These are phyloP conservation scores for Morpho achilles DNA, from an alignment of 2,888 invertebrate species.

Conservation along the genomic window DNA sequence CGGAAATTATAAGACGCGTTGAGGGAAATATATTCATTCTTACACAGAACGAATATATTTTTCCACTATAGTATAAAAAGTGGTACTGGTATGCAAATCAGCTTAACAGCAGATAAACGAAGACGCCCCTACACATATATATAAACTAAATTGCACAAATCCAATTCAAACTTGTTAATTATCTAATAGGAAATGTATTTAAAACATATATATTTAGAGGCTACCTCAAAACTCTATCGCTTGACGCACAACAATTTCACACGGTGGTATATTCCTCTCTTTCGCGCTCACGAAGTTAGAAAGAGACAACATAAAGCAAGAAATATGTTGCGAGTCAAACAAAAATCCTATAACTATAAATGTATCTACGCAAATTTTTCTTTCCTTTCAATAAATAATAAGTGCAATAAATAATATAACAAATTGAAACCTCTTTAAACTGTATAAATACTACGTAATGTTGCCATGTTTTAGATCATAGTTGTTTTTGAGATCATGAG, in stretches of 20 bases:
- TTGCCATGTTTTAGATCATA: constrained; percentile 26
- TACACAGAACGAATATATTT: no score
- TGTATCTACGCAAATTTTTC: constrained; percentile 9
- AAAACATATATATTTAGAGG: constrained; percentile 25
- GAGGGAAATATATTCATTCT: no score
- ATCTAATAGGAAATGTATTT: constrained; percentile 33
- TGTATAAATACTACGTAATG: constrained; percentile 23
- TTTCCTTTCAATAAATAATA: constrained; percentile 15
- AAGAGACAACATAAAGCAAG: constrained; percentile 9
- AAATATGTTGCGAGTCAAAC: constrained; percentile 15
- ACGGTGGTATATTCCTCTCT: constrained; percentile 22
- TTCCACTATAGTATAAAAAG: no score
- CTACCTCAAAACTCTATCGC: constrained; percentile 24
- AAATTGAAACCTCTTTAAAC: constrained; percentile 14
- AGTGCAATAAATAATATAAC: constrained; percentile 19
- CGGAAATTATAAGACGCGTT: no score
- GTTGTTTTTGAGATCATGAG: constrained; percentile 39
- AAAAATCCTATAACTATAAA: constrained; percentile 14
- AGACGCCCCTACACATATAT: constrained; percentile 7
- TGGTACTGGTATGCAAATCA: background rate
- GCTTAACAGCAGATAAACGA: constrained; percentile 15
- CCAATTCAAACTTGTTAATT: constrained; percentile 39
- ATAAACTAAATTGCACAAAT: constrained; percentile 64
- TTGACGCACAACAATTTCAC: constrained; percentile 17
- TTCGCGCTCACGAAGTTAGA: constrained; percentile 5